These are phyloP conservation scores for Xenentodon cancila DNA, from an alignment of 2,797 vertebrate species.

Conservation along the genomic window DNA sequence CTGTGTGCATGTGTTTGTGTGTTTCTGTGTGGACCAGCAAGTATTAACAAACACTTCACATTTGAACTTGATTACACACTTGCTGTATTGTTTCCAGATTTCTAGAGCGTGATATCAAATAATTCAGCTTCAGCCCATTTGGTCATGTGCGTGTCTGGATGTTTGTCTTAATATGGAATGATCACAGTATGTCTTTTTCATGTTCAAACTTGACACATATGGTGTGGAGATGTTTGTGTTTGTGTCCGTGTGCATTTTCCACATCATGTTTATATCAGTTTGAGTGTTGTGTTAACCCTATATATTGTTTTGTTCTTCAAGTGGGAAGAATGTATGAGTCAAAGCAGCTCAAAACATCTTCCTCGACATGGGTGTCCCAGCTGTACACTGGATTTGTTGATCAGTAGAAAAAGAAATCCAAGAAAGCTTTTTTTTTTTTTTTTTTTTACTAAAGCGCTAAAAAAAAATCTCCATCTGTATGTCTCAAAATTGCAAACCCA, in stretches of 20 bases:
- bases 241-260: slow-evolving; percentile 54
- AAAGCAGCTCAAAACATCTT: slow-evolving; percentile 16
- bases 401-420: background rate
- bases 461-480: too few relatives aligned
- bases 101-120: slow-evolving; percentile 76
- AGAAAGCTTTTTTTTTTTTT: background rate
- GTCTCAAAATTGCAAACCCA: too few relatives aligned
- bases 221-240: slow-evolving; percentile 63
- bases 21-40: slow-evolving; percentile 45
- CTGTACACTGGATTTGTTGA: background rate
- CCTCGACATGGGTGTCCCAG: background rate
- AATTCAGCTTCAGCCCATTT: slow-evolving; percentile 69
- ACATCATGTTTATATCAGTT: slow-evolving; percentile 52
- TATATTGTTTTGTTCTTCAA: slow-evolving; percentile 31
- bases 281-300: slow-evolving; percentile 24
- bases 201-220: slow-evolving; percentile 65
- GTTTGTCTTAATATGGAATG: slow-evolving; percentile 70
- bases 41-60: slow-evolving; percentile 66
- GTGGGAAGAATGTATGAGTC: slow-evolving; percentile 13
- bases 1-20: background rate
- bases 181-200: slow-evolving; percentile 65
- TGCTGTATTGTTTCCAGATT: slow-evolving; percentile 81
- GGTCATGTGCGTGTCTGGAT: slow-evolving; percentile 71
- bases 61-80: slow-evolving; percentile 71
- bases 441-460: too few relatives aligned